A percentile compares a stretch with the other conserved stretches of the same genome.
Evolutionary conservation across 2,888 invertebrate species (phyloP).

Genomic region (Lymantria monacha): DNA sequence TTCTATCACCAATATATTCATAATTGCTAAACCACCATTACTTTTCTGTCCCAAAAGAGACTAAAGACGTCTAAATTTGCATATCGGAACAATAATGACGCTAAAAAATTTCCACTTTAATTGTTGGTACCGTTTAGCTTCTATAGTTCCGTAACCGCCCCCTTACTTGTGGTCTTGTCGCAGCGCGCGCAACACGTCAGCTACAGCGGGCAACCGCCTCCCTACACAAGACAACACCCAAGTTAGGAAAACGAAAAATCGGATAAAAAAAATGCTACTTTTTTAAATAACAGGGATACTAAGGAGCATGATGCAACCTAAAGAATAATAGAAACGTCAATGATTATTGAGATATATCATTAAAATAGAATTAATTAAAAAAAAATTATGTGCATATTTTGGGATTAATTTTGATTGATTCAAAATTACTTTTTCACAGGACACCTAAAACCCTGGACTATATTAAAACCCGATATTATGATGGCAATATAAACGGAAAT

Average conservation of each 20-base stretch:
- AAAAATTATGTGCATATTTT: no score
- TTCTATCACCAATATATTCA: not conserved
- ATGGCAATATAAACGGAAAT: no score
- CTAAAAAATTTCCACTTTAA: no score
- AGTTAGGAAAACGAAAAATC: conserved; percentile 32
- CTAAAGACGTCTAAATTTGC: not conserved
- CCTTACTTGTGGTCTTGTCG: conserved; percentile 28
- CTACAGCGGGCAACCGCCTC: conserved; percentile 75
- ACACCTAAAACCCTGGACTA: no score
- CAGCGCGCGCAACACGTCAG: conserved; percentile 75
- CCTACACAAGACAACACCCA: conserved; percentile 61
- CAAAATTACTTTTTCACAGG: no score
- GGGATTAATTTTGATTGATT: no score
- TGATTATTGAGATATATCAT: no score
- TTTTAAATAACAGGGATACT: not conserved
- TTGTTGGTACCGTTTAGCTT: not conserved
- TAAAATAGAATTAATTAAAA: no score
- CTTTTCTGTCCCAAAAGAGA: not conserved
- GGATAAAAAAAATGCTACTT: conserved; percentile 10
- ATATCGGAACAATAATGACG: not conserved
- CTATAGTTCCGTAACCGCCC: conserved; percentile 10
- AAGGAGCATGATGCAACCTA: no score
- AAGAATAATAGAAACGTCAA: no score
- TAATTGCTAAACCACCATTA: not conserved
- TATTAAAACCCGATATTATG: no score